These are phyloP conservation scores for Trichomalopsis sarcophagae DNA, from an alignment of 1,140 invertebrate genomes.

Conservation along the genomic window DNA sequence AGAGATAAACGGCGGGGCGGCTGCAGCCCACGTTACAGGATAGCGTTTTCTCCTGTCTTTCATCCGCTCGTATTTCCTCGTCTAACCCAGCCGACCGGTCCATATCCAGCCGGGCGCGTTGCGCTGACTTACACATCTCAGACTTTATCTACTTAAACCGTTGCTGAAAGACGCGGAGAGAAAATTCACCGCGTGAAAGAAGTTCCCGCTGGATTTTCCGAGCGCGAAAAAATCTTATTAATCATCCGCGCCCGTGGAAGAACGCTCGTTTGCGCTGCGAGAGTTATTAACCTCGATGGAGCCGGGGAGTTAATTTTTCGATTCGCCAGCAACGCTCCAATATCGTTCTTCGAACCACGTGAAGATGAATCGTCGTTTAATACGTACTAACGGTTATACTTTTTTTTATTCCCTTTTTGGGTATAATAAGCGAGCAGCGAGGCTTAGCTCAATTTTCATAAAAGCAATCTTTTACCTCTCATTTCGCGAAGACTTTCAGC, in stretches of 20 bases:
- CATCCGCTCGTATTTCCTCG: constrained; percentile 29
- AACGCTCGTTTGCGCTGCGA: not conserved
- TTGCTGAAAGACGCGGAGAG: not conserved
- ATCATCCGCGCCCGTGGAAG: not conserved
- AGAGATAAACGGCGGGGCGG: constrained; percentile 37
- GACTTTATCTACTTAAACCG: constrained; percentile 33
- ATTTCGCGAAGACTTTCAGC: not conserved
- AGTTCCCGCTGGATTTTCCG: not conserved
- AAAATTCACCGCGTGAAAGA: not conserved
- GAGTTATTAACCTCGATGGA: not conserved
- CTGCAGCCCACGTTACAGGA: not conserved
- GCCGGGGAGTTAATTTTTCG: too few species aligned
- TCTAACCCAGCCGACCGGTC: not conserved
- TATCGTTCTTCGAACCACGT: not conserved
- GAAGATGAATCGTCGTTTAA: not conserved
- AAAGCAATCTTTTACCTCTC: not conserved
- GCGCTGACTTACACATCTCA: not conserved
- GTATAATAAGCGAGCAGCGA: not conserved
- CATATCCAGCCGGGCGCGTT: not conserved
- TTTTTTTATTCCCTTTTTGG: not conserved
- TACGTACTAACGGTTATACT: not conserved
- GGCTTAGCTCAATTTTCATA: not conserved
- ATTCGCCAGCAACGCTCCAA: not conserved
- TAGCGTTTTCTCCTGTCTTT: constrained; percentile 14
- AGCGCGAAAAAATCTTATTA: not conserved